Conservation (phyloP, 2,797 vertebrate species). For the Microhierax caerulescens region DNA sequence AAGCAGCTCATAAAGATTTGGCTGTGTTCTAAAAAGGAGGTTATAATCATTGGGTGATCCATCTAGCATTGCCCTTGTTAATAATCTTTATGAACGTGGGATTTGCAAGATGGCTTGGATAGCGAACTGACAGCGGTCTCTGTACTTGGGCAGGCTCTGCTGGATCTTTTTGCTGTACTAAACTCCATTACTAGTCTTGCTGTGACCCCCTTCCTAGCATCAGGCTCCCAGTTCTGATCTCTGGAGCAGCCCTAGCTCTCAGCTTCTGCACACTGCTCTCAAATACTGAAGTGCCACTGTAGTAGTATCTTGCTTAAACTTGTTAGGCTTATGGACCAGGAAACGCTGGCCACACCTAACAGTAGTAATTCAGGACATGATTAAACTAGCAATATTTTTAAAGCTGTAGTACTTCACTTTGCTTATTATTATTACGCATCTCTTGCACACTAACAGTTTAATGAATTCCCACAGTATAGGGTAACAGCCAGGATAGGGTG, state of each 20-base stretch:
- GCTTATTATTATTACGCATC: not conserved
- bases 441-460: not conserved
- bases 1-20: slow-evolving; percentile 12
- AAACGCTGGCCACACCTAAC: not conserved
- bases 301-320: not conserved
- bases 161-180: not conserved
- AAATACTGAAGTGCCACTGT: not conserved
- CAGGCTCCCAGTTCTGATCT: not conserved
- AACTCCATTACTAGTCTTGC: not conserved
- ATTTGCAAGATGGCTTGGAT: not conserved
- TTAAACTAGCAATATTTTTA: not conserved
- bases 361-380: not conserved
- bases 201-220: not conserved
- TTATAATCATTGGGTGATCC: slow-evolving; percentile 1
- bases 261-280: not conserved
- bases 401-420: not conserved
- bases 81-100: not conserved
- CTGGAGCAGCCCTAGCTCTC: not conserved
- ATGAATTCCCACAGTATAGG: not conserved
- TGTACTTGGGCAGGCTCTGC: not conserved
- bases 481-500: not conserved
- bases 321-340: not conserved
- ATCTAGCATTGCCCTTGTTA: not conserved
- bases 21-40: slow-evolving; percentile 19
- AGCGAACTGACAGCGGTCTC: not conserved